These are phyloP conservation scores for Antigone vipio DNA, from an alignment of 2,113 vertebrate genomes.

Conservation along the genomic window DNA sequence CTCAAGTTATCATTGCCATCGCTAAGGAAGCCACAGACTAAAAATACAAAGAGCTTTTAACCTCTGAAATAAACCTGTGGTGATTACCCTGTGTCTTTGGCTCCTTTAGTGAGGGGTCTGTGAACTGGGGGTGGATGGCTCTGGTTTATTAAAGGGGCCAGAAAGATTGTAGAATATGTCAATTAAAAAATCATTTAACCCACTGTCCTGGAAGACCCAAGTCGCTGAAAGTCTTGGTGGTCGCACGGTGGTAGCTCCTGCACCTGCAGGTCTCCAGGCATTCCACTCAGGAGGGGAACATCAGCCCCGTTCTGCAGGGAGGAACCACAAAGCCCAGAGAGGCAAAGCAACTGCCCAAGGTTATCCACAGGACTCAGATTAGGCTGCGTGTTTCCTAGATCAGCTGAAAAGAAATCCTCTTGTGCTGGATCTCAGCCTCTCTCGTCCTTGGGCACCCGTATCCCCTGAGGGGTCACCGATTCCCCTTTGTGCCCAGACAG, in stretches of 20 bases:
- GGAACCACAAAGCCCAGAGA: neutral
- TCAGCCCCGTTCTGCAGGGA: neutral
- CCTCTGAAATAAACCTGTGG: neutral
- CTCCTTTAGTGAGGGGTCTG: neutral
- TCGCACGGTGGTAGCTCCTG: neutral
- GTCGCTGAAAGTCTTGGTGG: neutral
- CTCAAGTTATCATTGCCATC: neutral
- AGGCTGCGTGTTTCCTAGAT: neutral
- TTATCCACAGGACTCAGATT: neutral
- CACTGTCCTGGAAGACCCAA: too few species aligned
- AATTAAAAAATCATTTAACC: neutral
- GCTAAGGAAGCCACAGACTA: neutral
- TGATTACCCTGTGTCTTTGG: neutral
- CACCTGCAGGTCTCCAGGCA: neutral
- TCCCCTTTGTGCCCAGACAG: neutral
- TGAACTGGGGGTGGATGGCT: neutral
- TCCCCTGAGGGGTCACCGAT: neutral
- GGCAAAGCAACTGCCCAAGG: neutral
- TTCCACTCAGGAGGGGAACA: neutral
- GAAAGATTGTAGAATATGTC: neutral
- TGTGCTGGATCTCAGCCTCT: neutral
- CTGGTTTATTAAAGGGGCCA: neutral
- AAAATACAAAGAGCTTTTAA: neutral
- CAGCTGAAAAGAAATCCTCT: slow-evolving; percentile 32
- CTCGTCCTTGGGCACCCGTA: neutral